Evolutionary conservation across 2,888 invertebrate species (phyloP).

Genomic region (Agrypnus murinus): DNA sequence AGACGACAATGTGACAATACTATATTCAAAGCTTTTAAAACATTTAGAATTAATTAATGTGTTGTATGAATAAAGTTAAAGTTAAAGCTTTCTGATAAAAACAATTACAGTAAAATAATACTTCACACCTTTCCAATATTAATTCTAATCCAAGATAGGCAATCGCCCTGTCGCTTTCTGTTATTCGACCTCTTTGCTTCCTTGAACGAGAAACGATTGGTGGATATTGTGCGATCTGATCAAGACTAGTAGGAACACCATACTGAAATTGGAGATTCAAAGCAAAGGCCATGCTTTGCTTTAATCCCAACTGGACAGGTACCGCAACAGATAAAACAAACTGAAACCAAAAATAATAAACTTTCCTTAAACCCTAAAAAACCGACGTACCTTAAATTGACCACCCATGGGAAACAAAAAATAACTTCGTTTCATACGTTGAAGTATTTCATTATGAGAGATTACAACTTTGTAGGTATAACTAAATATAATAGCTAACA

Average conservation of each 20-base stretch:
- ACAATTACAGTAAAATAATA: too few relatives aligned
- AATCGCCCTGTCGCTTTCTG: slow-evolving; percentile 61
- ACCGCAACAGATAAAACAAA: slow-evolving; percentile 76
- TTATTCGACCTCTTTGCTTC: slow-evolving; percentile 52
- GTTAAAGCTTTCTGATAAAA: too few relatives aligned
- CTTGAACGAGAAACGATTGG: slow-evolving; percentile 61
- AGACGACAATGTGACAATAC: too few relatives aligned
- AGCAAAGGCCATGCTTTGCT: slow-evolving; percentile 74
- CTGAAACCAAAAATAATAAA: slow-evolving; percentile 68
- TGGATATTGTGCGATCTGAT: slow-evolving; percentile 62
- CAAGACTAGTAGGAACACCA: slow-evolving; percentile 62
- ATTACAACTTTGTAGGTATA: too few relatives aligned
- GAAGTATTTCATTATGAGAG: background rate
- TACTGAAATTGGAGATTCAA: slow-evolving; percentile 81
- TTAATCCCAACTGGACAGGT: slow-evolving; percentile 74
- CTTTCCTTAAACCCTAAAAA: background rate
- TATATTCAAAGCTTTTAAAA: too few relatives aligned
- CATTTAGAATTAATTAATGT: too few relatives aligned
- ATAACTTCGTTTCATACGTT: background rate
- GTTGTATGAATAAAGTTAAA: too few relatives aligned
- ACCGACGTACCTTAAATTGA: slow-evolving; percentile 22
- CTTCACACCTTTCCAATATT: slow-evolving; percentile 61
- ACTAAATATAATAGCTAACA: too few relatives aligned
- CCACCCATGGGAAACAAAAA: slow-evolving; percentile 13
- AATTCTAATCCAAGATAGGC: slow-evolving; percentile 65